Percentiles rank a stretch among this genome's conserved stretches.
Conservation (phyloP, 2,888 invertebrate species). For the Sarcophaga variegata region DNA sequence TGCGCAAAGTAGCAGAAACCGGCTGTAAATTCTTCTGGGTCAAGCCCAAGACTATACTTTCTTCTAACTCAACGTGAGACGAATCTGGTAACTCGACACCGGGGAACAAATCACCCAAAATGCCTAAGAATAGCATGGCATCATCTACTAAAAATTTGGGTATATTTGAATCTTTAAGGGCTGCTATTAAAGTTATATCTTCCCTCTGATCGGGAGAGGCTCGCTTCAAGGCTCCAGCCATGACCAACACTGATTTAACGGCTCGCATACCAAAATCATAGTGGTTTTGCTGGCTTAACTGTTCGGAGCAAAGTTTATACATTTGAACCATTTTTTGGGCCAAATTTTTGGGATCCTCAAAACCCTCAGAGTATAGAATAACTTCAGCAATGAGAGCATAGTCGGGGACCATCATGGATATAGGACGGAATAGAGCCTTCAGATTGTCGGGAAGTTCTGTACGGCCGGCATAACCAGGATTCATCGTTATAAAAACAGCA, state of each 20-base stretch:
- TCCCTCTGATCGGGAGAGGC: conserved; percentile 92
- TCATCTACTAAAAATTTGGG: conserved; percentile 95
- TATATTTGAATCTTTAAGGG: conserved; percentile 93
- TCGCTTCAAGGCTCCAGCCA: conserved; percentile 94
- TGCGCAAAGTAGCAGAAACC: conserved; percentile 81
- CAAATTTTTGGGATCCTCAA: conserved; percentile 92
- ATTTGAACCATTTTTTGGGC: conserved; percentile 96
- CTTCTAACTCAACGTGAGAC: conserved; percentile 90
- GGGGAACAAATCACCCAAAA: conserved; percentile 94
- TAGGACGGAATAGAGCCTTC: conserved; percentile 92
- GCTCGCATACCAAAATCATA: conserved; percentile 97
- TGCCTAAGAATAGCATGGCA: conserved; percentile 91
- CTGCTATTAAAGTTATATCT: conserved; percentile 91
- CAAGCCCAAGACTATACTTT: conserved; percentile 84
- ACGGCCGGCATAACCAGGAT: conserved; percentile 94
- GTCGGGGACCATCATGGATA: conserved; percentile 96
- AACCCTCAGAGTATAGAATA: conserved; percentile 95
- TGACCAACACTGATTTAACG: conserved; percentile 95
- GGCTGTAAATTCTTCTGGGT: conserved; percentile 86
- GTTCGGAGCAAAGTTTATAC: conserved; percentile 95
- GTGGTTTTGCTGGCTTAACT: conserved; percentile 94
- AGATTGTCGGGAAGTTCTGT: conserved; percentile 95
- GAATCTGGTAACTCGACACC: conserved; percentile 89
- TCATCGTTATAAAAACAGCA: conserved; percentile 95
- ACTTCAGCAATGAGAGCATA: conserved; percentile 95